Conservation (phyloP, 2,888 invertebrate species). For the Philonicus albiceps region DNA sequence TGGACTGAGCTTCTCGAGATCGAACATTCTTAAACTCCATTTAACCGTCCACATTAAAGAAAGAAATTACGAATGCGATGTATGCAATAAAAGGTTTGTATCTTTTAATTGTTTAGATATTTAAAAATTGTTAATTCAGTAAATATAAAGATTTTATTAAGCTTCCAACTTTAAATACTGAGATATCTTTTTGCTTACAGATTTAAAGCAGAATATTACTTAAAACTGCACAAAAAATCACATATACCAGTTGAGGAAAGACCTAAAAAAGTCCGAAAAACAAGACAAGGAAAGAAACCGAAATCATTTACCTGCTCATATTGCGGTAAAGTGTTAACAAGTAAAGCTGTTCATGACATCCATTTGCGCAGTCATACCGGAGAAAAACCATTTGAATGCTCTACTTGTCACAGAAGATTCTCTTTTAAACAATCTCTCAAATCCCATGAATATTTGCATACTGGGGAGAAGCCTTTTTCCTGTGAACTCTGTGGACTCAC, state of each 20-base stretch:
- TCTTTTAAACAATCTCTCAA: conserved; percentile 47
- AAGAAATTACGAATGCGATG: conserved; percentile 47
- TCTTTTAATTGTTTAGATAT: not conserved
- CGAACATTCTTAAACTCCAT: conserved; percentile 43
- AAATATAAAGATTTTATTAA: too few species aligned
- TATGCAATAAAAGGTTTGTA: conserved; percentile 46
- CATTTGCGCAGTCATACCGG: conserved; percentile 49
- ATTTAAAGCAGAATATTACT: conserved; percentile 48
- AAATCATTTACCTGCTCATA: not conserved
- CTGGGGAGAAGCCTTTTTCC: conserved; percentile 48
- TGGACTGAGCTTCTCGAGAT: conserved; percentile 46
- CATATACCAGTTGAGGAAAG: conserved; percentile 47
- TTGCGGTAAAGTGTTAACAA: conserved; percentile 25
- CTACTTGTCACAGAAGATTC: conserved; percentile 46
- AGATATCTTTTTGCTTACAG: not conserved
- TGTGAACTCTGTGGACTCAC: conserved; percentile 46
- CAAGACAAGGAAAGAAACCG: not conserved
- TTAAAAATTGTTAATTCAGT: too few species aligned
- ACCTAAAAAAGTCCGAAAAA: not conserved
- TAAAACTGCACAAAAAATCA: conserved; percentile 47
- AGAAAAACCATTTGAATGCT: conserved; percentile 49
- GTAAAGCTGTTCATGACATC: conserved; percentile 36
- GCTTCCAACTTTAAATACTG: too few species aligned
- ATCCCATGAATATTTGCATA: conserved; percentile 48
- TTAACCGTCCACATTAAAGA: conserved; percentile 43